A percentile compares a stretch with the other conserved stretches of the same genome.
These are phyloP conservation scores for Manis crassicaudata DNA, from an alignment of 2,797 vertebrate species.

Conservation along the genomic window DNA sequence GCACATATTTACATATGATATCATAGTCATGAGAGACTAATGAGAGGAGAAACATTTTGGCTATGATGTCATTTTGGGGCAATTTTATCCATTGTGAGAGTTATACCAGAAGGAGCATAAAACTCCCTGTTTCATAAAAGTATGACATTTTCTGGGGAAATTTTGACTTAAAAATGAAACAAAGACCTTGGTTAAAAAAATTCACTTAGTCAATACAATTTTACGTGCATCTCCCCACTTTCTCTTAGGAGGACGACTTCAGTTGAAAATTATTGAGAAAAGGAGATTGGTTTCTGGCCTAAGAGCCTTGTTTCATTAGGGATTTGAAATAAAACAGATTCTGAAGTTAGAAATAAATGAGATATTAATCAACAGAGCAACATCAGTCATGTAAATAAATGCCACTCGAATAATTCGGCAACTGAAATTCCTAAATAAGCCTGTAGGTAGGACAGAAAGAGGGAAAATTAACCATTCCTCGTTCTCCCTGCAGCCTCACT, in stretches of 20 bases:
- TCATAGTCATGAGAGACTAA: conserved; percentile 13
- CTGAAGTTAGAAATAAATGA: conserved; percentile 80
- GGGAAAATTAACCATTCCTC: conserved; percentile 50
- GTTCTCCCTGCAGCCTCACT: conserved; percentile 22
- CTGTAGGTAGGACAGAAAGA: conserved; percentile 72
- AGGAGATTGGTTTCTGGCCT: conserved; percentile 16
- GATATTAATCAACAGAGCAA: conserved; percentile 74
- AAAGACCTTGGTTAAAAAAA: conserved; percentile 50
- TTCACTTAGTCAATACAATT: conserved; percentile 44
- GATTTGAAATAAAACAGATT: conserved; percentile 69
- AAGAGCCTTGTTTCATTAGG: conserved; percentile 18
- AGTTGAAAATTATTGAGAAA: conserved; percentile 44
- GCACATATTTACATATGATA: conserved; percentile 46
- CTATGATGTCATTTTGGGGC: conserved; percentile 13
- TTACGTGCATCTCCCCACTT: conserved; percentile 43
- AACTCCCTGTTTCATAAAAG: conserved; percentile 24
- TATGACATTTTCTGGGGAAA: conserved; percentile 13
- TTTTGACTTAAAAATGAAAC: conserved; percentile 32
- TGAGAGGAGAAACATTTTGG: conserved; percentile 21
- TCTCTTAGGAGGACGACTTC: conserved; percentile 17
- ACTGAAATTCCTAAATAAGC: conserved; percentile 73
- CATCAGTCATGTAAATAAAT: conserved; percentile 35
- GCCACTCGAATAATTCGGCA: conserved; percentile 69
- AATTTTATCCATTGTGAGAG: conserved; percentile 34
- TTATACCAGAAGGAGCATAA: conserved; percentile 49